A percentile compares a stretch with the other conserved stretches of the same genome.
Conservation (phyloP, 2,888 invertebrate species). For the Acleris holmiana region DNA sequence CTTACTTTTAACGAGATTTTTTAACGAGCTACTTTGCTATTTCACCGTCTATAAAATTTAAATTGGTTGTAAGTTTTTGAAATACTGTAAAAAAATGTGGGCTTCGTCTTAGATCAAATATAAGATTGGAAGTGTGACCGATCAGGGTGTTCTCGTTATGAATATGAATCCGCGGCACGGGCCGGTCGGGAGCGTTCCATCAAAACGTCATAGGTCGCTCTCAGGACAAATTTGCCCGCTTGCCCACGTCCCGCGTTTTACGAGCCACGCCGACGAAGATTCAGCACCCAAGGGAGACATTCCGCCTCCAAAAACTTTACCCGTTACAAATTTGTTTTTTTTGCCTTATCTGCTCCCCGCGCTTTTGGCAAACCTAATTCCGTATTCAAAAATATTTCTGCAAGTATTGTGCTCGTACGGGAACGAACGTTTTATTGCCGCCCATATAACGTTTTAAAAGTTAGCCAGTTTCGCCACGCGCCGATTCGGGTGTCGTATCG, state of each 20-base stretch:
- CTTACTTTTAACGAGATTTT: conserved; percentile 62
- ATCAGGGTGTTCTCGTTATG: conserved; percentile 74
- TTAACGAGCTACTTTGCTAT: conserved; percentile 43
- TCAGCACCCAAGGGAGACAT: conserved; percentile 84
- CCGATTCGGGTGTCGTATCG: conserved; percentile 56
- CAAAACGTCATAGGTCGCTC: conserved; percentile 84
- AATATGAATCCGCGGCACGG: conserved; percentile 80
- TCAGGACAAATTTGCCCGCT: conserved; percentile 83
- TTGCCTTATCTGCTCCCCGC: conserved; percentile 83
- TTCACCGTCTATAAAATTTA: conserved; percentile 16
- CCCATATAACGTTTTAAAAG: conserved; percentile 84
- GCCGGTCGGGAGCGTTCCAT: conserved; percentile 81
- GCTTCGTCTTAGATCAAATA: conserved; percentile 54
- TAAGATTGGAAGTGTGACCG: conserved; percentile 65
- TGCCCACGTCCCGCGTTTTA: conserved; percentile 84
- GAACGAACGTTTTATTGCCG: conserved; percentile 81
- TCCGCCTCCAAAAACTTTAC: conserved; percentile 84
- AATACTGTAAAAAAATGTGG: not conserved
- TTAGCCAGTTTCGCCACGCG: conserved; percentile 75
- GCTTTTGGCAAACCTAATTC: conserved; percentile 84
- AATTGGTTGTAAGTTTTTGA: conserved; percentile 8
- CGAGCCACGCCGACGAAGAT: conserved; percentile 83
- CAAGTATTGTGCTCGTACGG: conserved; percentile 83
- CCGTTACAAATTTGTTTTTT: conserved; percentile 85
- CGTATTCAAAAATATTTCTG: conserved; percentile 85